Evolutionary conservation across 2,797 vertebrate species (phyloP).

Genomic region (Gadopsis marmoratus): DNA sequence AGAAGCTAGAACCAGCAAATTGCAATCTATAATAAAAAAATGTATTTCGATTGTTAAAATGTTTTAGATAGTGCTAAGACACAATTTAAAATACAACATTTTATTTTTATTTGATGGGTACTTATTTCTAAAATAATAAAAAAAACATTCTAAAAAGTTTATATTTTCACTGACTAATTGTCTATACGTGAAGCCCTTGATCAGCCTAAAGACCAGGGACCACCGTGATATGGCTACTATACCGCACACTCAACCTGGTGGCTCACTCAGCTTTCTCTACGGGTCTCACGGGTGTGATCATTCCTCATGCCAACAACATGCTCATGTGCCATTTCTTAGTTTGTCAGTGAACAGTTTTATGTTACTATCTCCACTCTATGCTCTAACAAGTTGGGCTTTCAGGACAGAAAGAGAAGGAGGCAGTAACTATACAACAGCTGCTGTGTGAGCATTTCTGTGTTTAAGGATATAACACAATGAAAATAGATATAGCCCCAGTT

Average conservation of each 20-base stretch:
- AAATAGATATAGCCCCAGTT: background rate
- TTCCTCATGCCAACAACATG: slow-evolving; percentile 44
- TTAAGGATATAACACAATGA: background rate
- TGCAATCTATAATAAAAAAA: no score
- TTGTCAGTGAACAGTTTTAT: slow-evolving; percentile 13
- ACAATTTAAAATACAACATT: no score
- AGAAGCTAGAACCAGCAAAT: no score
- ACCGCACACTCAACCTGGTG: background rate
- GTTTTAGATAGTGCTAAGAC: background rate
- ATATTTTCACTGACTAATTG: background rate
- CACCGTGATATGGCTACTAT: background rate
- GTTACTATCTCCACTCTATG: background rate
- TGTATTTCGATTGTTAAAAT: no score
- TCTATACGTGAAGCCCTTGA: background rate
- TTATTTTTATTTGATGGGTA: background rate
- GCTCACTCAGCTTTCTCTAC: slow-evolving; percentile 2
- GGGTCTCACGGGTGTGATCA: slow-evolving; percentile 34
- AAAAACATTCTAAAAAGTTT: background rate
- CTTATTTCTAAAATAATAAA: background rate
- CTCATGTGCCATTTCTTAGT: slow-evolving; percentile 27
- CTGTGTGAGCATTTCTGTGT: background rate
- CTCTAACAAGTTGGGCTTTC: background rate
- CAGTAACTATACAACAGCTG: background rate
- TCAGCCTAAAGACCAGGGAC: background rate
- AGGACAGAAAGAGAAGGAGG: background rate